Base-by-base conservation (phyloP, 2,797 vertebrate genomes). In the Pseudochirops cupreus region DNA sequence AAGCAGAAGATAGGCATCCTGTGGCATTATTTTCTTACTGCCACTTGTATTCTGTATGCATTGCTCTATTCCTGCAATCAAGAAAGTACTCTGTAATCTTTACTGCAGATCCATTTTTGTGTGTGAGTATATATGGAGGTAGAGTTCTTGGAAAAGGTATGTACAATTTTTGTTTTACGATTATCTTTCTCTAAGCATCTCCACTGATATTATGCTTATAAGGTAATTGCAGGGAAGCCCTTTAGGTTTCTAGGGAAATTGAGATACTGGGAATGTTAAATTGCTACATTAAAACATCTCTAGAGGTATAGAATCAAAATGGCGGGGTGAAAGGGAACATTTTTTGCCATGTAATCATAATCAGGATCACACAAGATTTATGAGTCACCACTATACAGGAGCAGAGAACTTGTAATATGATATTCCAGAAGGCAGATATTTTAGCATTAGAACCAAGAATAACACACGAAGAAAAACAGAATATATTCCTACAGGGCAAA, bases 21-120 rank as follows among this genome's bases (percentile, higher is more conserved):
- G 93, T 53, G 92, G 39, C 89, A 90, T 97, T 97, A 95, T 95
- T 95, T 97, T 93, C 59, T 95, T 93, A 95, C 93, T 97, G 96
- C 95, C 91, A 91, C 91, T 95, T 94, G 53, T 67, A 54, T 96
- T 96, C 91, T 95, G 74, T 59, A 55, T 95, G 94, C 87, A 52
- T 95, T 94, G 94, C 56, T 89, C 50, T 96, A 74, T 59, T 39
- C 33, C 33, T 90, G 59, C 55, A 93, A 58, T 46, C 91, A 94
- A 95, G 92, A 95, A 96, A 97, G 55, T 91, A 91, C 29, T 90
- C 57, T 58, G 39, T 28, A 92, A 50, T 82, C 33, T 95, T 46
- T 10, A 39, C n/a, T 39, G n/a, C n/a, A 29, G 33, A 21, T 39
- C 5, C 33, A 6, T 16, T 13, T 31, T 62, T 59, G 58, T 62